A percentile compares a stretch with the other conserved stretches of the same genome.
Evolutionary conservation across 2,113 vertebrate genomes (phyloP).

Genomic region (Ameiurus melas): DNA sequence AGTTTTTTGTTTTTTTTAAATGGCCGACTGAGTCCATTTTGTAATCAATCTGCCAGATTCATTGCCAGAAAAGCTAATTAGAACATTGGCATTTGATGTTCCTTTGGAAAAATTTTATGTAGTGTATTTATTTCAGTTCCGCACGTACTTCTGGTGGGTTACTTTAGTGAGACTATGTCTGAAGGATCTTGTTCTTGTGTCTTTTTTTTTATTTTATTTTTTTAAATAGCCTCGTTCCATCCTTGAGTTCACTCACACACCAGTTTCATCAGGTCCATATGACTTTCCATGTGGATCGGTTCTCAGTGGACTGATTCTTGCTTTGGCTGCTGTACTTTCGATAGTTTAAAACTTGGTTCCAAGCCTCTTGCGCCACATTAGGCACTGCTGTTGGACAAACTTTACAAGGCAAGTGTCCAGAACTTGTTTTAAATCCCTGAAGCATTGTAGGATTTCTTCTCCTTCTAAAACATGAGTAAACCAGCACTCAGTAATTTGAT

Average conservation of each 20-base stretch:
- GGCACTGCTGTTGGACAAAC: slow-evolving; percentile 52
- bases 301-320: slow-evolving; percentile 5
- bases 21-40: slow-evolving; percentile 29
- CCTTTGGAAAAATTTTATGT: neutral
- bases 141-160: slow-evolving; percentile 3
- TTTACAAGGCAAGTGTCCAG: slow-evolving; percentile 57
- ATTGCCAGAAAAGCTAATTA: slow-evolving; percentile 33
- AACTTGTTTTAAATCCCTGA: neutral
- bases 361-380: too few relatives aligned
- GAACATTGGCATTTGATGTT: slow-evolving; percentile 29
- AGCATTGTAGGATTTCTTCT: neutral
- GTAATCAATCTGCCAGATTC: slow-evolving; percentile 33
- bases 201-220: too few relatives aligned
- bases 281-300: neutral
- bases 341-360: slow-evolving; percentile 13
- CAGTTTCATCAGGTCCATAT: neutral
- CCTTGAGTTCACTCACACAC: slow-evolving; percentile 1
- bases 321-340: neutral
- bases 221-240: neutral
- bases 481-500: neutral
- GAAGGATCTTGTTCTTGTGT: neutral
- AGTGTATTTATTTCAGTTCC: neutral
- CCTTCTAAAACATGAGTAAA: neutral
- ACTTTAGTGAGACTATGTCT: neutral
- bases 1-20: slow-evolving; percentile 30